Conservation (phyloP, 2,888 invertebrate species). For the Philereme vetulata region DNA sequence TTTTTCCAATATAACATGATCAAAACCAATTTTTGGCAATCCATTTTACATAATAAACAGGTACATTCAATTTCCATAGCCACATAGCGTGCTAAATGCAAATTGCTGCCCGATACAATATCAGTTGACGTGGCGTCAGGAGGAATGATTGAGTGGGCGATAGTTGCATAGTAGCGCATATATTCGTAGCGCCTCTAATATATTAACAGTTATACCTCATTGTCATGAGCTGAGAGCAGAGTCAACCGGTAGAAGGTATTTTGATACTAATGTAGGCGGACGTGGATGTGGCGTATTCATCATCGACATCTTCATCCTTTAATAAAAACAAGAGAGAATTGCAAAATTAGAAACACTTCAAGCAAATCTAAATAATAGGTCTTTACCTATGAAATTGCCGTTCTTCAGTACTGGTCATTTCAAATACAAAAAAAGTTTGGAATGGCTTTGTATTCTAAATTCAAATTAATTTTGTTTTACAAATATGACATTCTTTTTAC, state of each 20-base stretch:
- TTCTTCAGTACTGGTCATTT: too few species aligned
- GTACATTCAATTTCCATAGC: conserved; percentile 45
- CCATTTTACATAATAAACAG: conserved; percentile 43
- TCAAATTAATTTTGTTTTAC: too few species aligned
- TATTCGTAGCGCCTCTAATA: conserved; percentile 58
- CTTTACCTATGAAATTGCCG: too few species aligned
- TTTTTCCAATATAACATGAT: conserved; percentile 25
- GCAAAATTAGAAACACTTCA: not conserved
- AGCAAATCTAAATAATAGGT: too few species aligned
- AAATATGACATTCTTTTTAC: too few species aligned
- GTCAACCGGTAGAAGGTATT: conserved; percentile 24
- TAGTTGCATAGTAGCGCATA: conserved; percentile 49
- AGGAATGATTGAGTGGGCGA: conserved; percentile 65
- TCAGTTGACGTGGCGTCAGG: conserved; percentile 63
- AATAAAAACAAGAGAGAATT: too few species aligned
- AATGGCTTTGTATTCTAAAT: too few species aligned
- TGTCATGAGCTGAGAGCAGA: conserved; percentile 18
- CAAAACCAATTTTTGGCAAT: conserved; percentile 34
- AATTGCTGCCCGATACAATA: conserved; percentile 50
- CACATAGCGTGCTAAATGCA: conserved; percentile 44
- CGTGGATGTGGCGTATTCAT: not conserved
- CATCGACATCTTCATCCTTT: not conserved
- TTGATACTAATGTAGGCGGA: conserved; percentile 8
- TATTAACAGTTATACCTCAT: conserved; percentile 61
- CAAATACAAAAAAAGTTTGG: too few species aligned